Evolutionary conservation across 2,113 vertebrate species (phyloP).

Genomic region (Polypterus bichir): DNA sequence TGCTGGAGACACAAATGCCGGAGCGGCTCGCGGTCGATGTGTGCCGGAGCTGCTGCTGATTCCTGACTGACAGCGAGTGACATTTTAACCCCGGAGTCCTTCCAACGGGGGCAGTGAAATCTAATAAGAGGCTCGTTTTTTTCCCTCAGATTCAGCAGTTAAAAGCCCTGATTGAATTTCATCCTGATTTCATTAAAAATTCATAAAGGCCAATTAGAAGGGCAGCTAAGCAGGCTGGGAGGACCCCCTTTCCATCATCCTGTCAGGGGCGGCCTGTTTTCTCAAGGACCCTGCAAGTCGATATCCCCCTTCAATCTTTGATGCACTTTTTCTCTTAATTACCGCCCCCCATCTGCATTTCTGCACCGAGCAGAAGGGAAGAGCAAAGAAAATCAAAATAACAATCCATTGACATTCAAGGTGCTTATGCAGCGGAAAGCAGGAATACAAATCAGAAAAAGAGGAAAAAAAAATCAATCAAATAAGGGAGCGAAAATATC

Average conservation of each 20-base stretch:
- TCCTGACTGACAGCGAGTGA: slow-evolving; percentile 40
- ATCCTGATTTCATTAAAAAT: slow-evolving; percentile 91
- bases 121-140: slow-evolving; percentile 54
- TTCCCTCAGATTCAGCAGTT: slow-evolving; percentile 64
- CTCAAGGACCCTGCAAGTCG: slow-evolving; percentile 49
- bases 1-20: too few species aligned
- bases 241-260: slow-evolving; percentile 63
- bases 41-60: slow-evolving; percentile 20
- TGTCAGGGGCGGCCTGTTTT: slow-evolving; percentile 57
- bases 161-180: slow-evolving; percentile 81
- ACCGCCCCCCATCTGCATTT: slow-evolving; percentile 37
- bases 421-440: slow-evolving; percentile 54
- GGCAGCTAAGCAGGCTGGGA: slow-evolving; percentile 66
- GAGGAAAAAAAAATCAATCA: slow-evolving; percentile 56
- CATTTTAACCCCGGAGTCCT: slow-evolving; percentile 38
- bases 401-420: slow-evolving; percentile 47
- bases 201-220: slow-evolving; percentile 94
- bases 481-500: slow-evolving; percentile 60
- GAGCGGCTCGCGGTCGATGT: too few species aligned
- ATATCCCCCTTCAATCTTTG: slow-evolving; percentile 52
- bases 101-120: slow-evolving; percentile 41
- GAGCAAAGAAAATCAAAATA: slow-evolving; percentile 26
- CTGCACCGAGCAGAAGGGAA: slow-evolving; percentile 39
- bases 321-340: slow-evolving; percentile 46
- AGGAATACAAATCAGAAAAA: slow-evolving; percentile 51